These are phyloP conservation scores for Chrysocyon brachyurus DNA, from an alignment of 2,797 vertebrate species.

Conservation along the genomic window DNA sequence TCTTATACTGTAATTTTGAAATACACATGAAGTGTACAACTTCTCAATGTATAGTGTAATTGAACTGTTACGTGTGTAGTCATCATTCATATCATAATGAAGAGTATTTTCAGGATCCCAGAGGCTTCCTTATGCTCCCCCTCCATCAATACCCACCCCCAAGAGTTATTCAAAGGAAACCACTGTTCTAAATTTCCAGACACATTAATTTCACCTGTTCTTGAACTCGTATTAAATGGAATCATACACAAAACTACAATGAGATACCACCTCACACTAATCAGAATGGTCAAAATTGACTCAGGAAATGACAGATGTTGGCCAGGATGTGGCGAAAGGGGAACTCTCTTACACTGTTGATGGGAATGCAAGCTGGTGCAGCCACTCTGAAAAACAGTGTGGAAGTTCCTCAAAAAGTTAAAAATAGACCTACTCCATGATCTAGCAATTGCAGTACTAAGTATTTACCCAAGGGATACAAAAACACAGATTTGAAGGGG, in stretches of 20 bases:
- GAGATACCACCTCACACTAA: too few relatives aligned
- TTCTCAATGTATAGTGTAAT: background rate
- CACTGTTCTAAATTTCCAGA: background rate
- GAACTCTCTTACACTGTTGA: too few relatives aligned
- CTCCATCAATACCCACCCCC: background rate
- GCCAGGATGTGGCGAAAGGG: too few relatives aligned
- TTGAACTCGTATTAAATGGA: background rate
- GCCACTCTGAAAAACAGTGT: too few relatives aligned
- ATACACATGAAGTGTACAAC: background rate
- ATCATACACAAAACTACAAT: background rate
- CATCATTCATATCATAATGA: background rate
- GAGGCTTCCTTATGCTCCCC: background rate
- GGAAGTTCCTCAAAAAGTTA: too few relatives aligned
- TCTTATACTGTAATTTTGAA: background rate
- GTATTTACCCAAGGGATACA: too few relatives aligned
- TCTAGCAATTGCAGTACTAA: too few relatives aligned
- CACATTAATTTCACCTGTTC: background rate
- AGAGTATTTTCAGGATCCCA: background rate
- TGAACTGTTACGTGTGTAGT: background rate
- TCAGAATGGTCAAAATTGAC: too few relatives aligned
- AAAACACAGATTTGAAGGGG: too few relatives aligned
- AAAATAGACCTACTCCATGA: too few relatives aligned
- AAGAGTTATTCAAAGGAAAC: background rate
- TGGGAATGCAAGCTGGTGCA: too few relatives aligned
- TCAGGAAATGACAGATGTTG: too few relatives aligned